These are phyloP conservation scores for Agriopis marginaria DNA, from an alignment of 2,888 invertebrate genomes.

Conservation along the genomic window DNA sequence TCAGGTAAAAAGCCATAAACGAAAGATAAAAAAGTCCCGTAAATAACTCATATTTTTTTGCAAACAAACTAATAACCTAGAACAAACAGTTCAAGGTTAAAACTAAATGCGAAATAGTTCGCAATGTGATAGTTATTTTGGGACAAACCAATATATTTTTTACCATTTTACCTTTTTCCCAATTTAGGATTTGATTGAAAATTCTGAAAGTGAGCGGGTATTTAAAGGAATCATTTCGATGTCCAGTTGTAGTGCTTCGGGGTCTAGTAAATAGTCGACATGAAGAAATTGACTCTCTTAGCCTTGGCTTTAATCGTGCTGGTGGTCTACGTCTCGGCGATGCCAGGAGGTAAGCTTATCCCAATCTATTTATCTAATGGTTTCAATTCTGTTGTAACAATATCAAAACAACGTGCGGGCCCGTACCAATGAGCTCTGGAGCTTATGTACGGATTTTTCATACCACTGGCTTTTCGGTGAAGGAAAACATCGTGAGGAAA, in stretches of 20 bases:
- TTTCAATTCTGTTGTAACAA: too few species aligned
- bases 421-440: too few species aligned
- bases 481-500: too few species aligned
- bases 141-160: conserved; percentile 38
- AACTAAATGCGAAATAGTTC: background rate
- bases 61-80: background rate
- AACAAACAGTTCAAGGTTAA: conserved; percentile 19
- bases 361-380: background rate
- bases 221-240: conserved; percentile 45
- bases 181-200: conserved; percentile 22
- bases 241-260: conserved; percentile 4
- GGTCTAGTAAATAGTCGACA: conserved; percentile 29
- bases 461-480: too few species aligned
- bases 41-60: background rate
- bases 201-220: conserved; percentile 45
- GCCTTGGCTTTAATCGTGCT: conserved; percentile 43
- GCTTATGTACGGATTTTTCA: too few species aligned
- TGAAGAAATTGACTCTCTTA: conserved; percentile 50
- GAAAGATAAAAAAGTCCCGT: background rate
- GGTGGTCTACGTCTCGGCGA: conserved; percentile 43
- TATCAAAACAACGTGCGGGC: too few species aligned
- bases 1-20: too few species aligned
- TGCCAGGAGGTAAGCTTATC: conserved; percentile 50
- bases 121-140: conserved; percentile 19
- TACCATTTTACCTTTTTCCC: conserved; percentile 38